Conservation (phyloP, 2,888 invertebrate genomes). For the Panzeria rudis region DNA sequence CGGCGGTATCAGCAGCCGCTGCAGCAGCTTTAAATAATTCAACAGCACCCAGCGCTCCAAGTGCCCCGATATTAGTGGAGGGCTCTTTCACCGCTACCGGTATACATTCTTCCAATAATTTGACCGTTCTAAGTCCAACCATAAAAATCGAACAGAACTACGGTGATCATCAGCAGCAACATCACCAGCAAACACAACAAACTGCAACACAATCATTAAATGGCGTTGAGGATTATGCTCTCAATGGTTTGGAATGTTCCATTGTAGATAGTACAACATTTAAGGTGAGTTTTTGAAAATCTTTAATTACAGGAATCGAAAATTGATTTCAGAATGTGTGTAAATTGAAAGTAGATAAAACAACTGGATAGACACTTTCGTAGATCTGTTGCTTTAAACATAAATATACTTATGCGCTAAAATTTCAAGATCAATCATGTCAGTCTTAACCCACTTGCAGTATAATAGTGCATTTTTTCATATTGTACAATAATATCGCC, state of each 20-base stretch:
- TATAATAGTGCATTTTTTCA: too few species aligned
- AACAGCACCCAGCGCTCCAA: slow-evolving; percentile 71
- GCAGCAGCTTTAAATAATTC: slow-evolving; percentile 64
- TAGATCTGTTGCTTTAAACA: too few species aligned
- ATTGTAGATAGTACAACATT: slow-evolving; percentile 76
- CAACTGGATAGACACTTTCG: too few species aligned
- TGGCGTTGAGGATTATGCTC: slow-evolving; percentile 79
- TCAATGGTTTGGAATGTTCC: slow-evolving; percentile 78
- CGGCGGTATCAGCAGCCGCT: slow-evolving; percentile 51
- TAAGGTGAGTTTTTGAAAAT: slow-evolving; percentile 78
- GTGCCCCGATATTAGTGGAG: slow-evolving; percentile 78
- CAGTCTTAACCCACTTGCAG: too few species aligned
- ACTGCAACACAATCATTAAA: slow-evolving; percentile 58
- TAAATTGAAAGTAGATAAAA: too few species aligned
- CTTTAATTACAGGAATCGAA: too few species aligned
- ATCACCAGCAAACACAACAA: slow-evolving; percentile 22
- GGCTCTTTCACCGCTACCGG: slow-evolving; percentile 74
- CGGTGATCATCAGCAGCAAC: slow-evolving; percentile 72
- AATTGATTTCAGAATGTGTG: too few species aligned
- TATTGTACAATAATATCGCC: too few species aligned
- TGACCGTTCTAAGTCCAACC: slow-evolving; percentile 77
- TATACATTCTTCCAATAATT: slow-evolving; percentile 54
- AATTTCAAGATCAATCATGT: too few species aligned
- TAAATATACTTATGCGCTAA: too few species aligned
- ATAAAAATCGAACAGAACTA: slow-evolving; percentile 81